Base-by-base conservation (phyloP, 1,140 invertebrate genomes). In the Wiebesia pumilae region DNA sequence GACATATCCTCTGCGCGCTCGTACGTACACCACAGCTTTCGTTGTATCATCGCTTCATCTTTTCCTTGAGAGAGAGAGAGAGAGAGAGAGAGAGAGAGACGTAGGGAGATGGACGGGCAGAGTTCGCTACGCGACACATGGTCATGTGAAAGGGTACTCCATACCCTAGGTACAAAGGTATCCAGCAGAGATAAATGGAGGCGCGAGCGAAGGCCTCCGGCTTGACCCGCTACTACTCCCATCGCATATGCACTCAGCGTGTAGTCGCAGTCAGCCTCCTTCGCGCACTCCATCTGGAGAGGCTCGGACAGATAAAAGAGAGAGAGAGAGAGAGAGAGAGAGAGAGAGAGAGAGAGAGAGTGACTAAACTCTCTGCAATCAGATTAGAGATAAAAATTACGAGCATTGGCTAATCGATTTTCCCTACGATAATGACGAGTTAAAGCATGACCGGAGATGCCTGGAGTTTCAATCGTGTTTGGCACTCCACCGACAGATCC, bases 161-260 rank as follows among this genome's bases (percentile, higher is more conserved):
- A 40, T 62, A 84, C 88, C 89, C 89, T 80, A 80, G 87, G 87
- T 90, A 93, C 93, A 94, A 94, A 93, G 91, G 92, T 92, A 93
- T 94, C 93, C 93, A 93, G 91, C 93, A 91, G 93, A 91, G 93
- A 93, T 94, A 94, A 94, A 94, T 94, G 92, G 78, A 58, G n/a
- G 24, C 33, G 84, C n/a, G 65, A 71, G 67, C 43, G 27, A 10
- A 65, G 67, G 14, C 47, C 65, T 65, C 54, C 33, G 33, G 35
- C 33, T 65, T 89, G 84, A 88, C 51, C 30, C 85, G 78, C 88
- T 88, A 58, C 87, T 87, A 83, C 89, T 88, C 67, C 88, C 88
- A 89, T 90, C 90, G 90, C 93, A 94, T 94, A 94, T 93, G 93
- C 88, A 93, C 93, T 84, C 93, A 94, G 93, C 93, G 90, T 93